Conservation (phyloP, 2,888 invertebrate genomes). For the Lasioglossum lativentre region DNA sequence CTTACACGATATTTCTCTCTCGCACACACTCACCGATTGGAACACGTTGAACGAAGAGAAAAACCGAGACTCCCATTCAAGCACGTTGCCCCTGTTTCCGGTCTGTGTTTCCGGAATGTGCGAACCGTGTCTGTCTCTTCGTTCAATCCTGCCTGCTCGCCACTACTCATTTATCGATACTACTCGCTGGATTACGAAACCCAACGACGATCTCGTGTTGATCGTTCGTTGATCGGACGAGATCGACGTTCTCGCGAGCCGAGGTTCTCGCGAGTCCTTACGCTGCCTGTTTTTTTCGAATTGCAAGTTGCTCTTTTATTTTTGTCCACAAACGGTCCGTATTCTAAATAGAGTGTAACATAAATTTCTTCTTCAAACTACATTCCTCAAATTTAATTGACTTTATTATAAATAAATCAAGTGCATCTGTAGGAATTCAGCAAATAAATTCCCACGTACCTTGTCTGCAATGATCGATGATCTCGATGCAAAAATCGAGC, state of each 20-base stretch:
- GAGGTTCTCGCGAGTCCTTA: slow-evolving; percentile 26
- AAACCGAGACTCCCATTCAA: neutral
- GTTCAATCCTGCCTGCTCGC: slow-evolving; percentile 65
- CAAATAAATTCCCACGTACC: neutral
- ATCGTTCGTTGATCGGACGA: slow-evolving; percentile 16
- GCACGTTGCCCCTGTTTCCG: neutral
- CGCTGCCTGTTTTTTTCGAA: neutral
- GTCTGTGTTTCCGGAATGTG: neutral
- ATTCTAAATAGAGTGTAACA: neutral
- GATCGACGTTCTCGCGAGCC: slow-evolving; percentile 27
- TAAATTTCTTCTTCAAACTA: neutral
- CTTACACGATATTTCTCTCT: slow-evolving; percentile 44
- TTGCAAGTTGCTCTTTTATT: neutral
- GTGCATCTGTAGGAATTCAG: neutral
- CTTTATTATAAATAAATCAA: neutral
- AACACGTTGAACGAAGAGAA: slow-evolving; percentile 60
- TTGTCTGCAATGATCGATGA: neutral
- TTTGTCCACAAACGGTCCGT: too few species aligned
- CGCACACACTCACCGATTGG: slow-evolving; percentile 55
- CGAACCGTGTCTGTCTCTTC: slow-evolving; percentile 37
- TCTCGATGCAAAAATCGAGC: neutral
- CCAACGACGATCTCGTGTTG: slow-evolving; percentile 19
- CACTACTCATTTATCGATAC: slow-evolving; percentile 41
- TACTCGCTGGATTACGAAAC: slow-evolving; percentile 28
- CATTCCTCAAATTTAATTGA: neutral